Conservation (phyloP, 2,888 invertebrate genomes). For the Clostera curtula region DNA sequence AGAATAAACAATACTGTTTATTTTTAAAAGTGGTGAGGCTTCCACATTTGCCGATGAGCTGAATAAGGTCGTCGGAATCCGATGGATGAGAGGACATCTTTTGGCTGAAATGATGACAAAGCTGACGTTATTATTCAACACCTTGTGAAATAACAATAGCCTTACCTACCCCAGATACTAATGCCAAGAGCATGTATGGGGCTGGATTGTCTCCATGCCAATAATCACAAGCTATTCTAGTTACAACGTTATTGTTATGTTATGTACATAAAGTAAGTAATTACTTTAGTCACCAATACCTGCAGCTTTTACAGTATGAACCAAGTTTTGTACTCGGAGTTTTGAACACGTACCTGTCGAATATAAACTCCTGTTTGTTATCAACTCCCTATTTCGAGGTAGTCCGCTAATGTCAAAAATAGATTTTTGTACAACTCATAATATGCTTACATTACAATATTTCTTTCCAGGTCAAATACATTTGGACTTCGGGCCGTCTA, state of each 20-base stretch:
- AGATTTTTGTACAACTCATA: background rate
- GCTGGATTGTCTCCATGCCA: slow-evolving; percentile 27
- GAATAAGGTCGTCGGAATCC: slow-evolving; percentile 26
- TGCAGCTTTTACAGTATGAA: too few relatives aligned
- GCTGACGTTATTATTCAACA: slow-evolving; percentile 20
- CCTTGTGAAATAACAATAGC: slow-evolving; percentile 21
- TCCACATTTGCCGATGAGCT: too few relatives aligned
- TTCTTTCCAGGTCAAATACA: slow-evolving; percentile 83
- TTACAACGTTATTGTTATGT: slow-evolving; percentile 28
- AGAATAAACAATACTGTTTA: too few relatives aligned
- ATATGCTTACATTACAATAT: background rate
- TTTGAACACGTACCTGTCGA: too few relatives aligned
- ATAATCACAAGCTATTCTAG: slow-evolving; percentile 26
- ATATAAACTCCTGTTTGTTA: too few relatives aligned
- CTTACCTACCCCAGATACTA: slow-evolving; percentile 16
- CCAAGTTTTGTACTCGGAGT: too few relatives aligned
- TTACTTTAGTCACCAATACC: too few relatives aligned
- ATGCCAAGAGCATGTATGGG: slow-evolving; percentile 16
- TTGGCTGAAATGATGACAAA: too few relatives aligned
- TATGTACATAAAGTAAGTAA: slow-evolving; percentile 26
- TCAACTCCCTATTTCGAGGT: too few relatives aligned
- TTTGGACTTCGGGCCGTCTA: slow-evolving; percentile 92
- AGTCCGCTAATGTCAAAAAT: too few relatives aligned
- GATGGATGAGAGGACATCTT: too few relatives aligned
- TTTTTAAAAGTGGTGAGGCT: too few relatives aligned